Evolutionary conservation across 37 sponge, comb jelly and placozoan genomes (phyloP), one percentile per base, ranked within the genome.

Genomic region (Aphrocallistes beatrix): DNA sequence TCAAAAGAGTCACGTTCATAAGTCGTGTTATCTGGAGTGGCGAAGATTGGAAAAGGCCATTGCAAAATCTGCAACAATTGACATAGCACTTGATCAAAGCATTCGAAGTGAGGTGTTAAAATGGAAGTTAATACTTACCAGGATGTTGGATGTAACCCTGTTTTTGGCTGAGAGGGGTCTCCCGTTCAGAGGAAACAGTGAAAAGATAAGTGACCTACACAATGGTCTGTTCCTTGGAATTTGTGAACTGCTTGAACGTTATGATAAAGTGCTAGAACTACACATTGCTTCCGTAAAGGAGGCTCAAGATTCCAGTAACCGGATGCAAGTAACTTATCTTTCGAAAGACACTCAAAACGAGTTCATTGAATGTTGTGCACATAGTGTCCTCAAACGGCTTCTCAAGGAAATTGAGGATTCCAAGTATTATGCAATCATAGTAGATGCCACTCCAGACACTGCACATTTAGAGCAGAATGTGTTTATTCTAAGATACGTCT

Each of bases 151-250:
- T 60, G 75, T 60, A 60, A 13, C 75, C 75, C 75, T 60, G 21
- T 60, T 60, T 60, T 32, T 60, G 75, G 75, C 75, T 60, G 75
- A 60, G 75, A 60, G 75, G 75, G 75, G 81, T 36, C 81, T 82
- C 39, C 23, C 83, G 23, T 82, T 37, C 38, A 23, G 83, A 82
- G 83, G 37, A 25, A 82, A 37, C 40, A 38, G 19, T 37, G 83
- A 82, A 38, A 82, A 82, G 25, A 82, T 82, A 19, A n/a, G 83
- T 39, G 28, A 82, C 19, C 83, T 8, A 82, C 38, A 38, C 83
- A 82, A 82, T 82, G 83, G 83, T 82, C n/a, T 39, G 39, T 82
- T 82, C 40, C 83, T 82, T 37, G 37, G 83, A 82, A 82, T 82
- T 25, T 82, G 38, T 37, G 83, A 82, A 38, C 40, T 75, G 83